Evolutionary conservation across 2,797 vertebrate genomes (phyloP).

Genomic region (Siniperca undulata): DNA sequence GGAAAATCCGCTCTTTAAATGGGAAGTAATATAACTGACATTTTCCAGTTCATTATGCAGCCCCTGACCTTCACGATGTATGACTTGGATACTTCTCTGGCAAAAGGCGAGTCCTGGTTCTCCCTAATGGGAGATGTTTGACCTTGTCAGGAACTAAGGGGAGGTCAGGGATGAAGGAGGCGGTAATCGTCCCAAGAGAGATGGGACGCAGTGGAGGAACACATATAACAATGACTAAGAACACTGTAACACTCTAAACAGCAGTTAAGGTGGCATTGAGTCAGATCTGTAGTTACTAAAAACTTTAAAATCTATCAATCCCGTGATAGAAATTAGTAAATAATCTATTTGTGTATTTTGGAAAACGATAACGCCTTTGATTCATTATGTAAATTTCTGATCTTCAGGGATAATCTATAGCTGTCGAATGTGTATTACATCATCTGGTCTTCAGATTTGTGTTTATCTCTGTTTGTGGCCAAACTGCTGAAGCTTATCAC

Average conservation of each 20-base stretch:
- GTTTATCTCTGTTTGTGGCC: constrained; percentile 78
- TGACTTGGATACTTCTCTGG: constrained; percentile 78
- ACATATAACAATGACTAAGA: constrained; percentile 48
- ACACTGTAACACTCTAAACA: constrained; percentile 9
- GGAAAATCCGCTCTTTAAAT: constrained; percentile 85
- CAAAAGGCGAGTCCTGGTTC: constrained; percentile 70
- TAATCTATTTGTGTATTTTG: constrained; percentile 43
- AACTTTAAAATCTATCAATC: constrained; percentile 22
- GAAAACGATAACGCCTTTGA: constrained; percentile 40
- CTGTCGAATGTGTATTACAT: constrained; percentile 68
- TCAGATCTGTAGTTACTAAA: constrained; percentile 7
- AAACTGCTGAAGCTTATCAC: constrained; percentile 79
- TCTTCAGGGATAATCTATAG: constrained; percentile 70
- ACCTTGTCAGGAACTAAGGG: constrained; percentile 81
- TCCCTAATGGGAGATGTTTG: constrained; percentile 85
- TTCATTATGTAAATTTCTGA: constrained; percentile 58
- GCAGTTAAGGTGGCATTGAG: constrained; percentile 3
- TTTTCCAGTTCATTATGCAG: constrained; percentile 89
- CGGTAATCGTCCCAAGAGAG: constrained; percentile 63
- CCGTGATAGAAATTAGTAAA: constrained; percentile 20
- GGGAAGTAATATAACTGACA: constrained; percentile 86
- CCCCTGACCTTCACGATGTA: constrained; percentile 85
- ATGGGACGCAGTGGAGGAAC: constrained; percentile 42
- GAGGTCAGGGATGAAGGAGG: constrained; percentile 79
- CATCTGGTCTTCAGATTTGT: constrained; percentile 75